Evolutionary conservation across 2,888 invertebrate genomes (phyloP).

Genomic region (Piscicola geometra): DNA sequence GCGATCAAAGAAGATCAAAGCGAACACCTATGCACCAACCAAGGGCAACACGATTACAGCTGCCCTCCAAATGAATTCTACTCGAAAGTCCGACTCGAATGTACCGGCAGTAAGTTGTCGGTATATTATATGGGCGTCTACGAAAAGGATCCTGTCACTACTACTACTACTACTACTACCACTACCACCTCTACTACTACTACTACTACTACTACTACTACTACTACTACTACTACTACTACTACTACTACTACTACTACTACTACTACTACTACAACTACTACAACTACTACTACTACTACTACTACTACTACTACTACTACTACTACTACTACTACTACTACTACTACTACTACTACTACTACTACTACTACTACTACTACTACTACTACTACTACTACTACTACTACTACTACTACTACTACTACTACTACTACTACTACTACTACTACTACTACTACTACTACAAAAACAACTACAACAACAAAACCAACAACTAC

Average conservation of each 20-base stretch:
- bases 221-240: constrained; percentile 30
- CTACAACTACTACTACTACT: constrained; percentile 18
- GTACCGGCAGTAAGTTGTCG: too few relatives aligned
- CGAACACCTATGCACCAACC: too few relatives aligned
- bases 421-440: constrained; percentile 34
- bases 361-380: constrained; percentile 29
- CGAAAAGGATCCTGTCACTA: not conserved
- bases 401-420: constrained; percentile 31
- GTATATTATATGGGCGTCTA: too few relatives aligned
- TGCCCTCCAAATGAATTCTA: too few relatives aligned
- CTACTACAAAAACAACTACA: constrained; percentile 13
- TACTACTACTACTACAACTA: constrained; percentile 8
- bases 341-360: constrained; percentile 34
- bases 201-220: constrained; percentile 27
- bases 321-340: constrained; percentile 32
- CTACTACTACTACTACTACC: constrained; percentile 30
- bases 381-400: constrained; percentile 33
- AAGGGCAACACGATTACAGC: too few relatives aligned
- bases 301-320: constrained; percentile 9
- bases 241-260: constrained; percentile 20
- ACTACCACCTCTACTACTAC: constrained; percentile 30
- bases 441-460: constrained; percentile 31
- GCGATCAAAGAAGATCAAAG: too few relatives aligned
- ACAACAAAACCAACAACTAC: not conserved
- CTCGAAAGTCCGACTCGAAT: too few relatives aligned